Base-by-base conservation (phyloP, 2,888 invertebrate genomes). In the Meiosimyza platycephala region DNA sequence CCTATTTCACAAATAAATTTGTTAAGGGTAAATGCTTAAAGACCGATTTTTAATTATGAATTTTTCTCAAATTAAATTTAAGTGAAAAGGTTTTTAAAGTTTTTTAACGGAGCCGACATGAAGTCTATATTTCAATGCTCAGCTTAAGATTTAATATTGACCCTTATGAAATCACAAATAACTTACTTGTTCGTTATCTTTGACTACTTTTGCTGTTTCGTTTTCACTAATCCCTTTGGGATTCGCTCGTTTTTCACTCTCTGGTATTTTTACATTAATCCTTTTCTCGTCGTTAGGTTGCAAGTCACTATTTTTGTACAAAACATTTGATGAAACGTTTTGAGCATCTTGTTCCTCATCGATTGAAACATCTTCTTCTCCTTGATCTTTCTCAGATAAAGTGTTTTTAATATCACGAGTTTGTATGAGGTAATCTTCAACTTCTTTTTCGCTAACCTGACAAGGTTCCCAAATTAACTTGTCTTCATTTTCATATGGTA, bases 401-500 rank as follows among this genome's bases (percentile, higher is more conserved):
- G 76, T 66, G 7, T 80, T 78, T 48, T 83, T 81, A 2, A 81
- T 81, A 63, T 86, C 86, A 50, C 82, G 81, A 3, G 85, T 82
- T 63, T 84, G 85, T 3, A 89, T 90, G 83, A 97, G 90, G 85
- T 95, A 97, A 60, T 93, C 93, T 83, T 96, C 96, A 22, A 94
- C 94, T 74, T 91, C 89, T 59, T 89, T 89, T 82, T 93, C 92
- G 51, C 90, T 90, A 71, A 97, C 89, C 76, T 91, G 91, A 78
- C 90, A 91, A 0, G 98, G 97, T 84, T 97, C 95, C 98, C 98
- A 98, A 12, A 98, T 88, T 69, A 97, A 89, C 87, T 96, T 95
- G 84, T 98, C 98, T 84, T 97, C 97, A 88, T 97, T 97, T 88
- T 97, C 96, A 85, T 97, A 96, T 0, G 96, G 96, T 76, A 95